phyloP scores from a whole-genome alignment of 2,113 vertebrate genomes.

The Amblyopsis rosae region DNA sequence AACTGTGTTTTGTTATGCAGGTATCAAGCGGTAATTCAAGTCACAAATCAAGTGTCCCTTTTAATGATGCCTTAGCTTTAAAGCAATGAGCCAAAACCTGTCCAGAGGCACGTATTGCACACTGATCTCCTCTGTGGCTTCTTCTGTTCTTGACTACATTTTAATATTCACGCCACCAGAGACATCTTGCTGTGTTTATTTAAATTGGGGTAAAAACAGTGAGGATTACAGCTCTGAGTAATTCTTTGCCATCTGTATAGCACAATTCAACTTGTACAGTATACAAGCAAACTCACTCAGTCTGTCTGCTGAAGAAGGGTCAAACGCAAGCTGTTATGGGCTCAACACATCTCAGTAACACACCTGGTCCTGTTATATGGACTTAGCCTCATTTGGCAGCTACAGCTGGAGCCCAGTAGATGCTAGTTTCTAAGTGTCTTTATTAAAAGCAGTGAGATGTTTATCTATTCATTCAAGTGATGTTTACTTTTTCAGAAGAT shows the following conservation, averaged over 20 bases:
- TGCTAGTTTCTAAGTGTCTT: too few species aligned
- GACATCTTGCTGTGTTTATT: conserved; percentile 43
- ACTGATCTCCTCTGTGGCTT: conserved; percentile 45
- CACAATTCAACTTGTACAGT: conserved; percentile 51
- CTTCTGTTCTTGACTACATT: conserved; percentile 48
- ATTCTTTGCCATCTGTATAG: conserved; percentile 26
- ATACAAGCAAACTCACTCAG: conserved; percentile 55
- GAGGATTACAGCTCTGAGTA: conserved; percentile 41
- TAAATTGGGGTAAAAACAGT: conserved; percentile 30
- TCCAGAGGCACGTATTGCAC: conserved; percentile 53
- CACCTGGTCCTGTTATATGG: conserved; percentile 66
- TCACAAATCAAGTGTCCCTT: conserved; percentile 2
- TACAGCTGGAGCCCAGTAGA: conserved; percentile 14
- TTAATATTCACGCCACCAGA: conserved; percentile 45
- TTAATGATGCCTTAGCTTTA: conserved; percentile 54
- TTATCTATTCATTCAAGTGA: too few species aligned
- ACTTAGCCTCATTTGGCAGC: conserved; percentile 59
- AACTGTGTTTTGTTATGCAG: too few species aligned
- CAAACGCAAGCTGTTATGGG: conserved; percentile 70
- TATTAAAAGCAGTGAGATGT: too few species aligned
- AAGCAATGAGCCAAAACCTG: conserved; percentile 65
- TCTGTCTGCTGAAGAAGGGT: conserved; percentile 69
- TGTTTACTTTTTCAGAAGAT: too few species aligned
- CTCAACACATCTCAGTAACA: conserved; percentile 62
- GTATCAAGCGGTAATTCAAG: too few species aligned